These are phyloP conservation scores for Harmothoe impar DNA, from an alignment of 2,888 invertebrate genomes.

Conservation along the genomic window DNA sequence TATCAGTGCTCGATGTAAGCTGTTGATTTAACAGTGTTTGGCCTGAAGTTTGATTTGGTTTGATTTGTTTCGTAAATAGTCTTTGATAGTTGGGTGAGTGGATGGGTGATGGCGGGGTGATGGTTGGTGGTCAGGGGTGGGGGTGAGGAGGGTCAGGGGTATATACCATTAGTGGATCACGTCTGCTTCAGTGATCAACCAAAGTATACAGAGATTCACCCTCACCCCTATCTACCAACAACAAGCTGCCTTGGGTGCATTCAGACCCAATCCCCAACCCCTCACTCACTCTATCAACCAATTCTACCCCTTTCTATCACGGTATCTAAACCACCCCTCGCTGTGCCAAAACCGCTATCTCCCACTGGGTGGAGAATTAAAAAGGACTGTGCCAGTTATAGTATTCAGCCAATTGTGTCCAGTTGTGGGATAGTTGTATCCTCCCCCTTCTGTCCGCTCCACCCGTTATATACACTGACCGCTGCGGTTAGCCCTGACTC, in stretches of 20 bases:
- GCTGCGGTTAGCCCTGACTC: neutral
- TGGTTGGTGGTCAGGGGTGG: neutral
- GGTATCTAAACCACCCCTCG: neutral
- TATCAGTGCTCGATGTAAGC: neutral
- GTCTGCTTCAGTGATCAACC: constrained; percentile 16
- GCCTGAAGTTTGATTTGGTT: constrained; percentile 16
- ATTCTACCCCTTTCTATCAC: constrained; percentile 14
- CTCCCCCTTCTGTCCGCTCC: neutral
- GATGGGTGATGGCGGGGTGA: neutral
- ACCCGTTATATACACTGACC: neutral
- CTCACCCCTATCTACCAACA: neutral
- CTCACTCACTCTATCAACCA: constrained; percentile 14
- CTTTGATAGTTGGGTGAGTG: neutral
- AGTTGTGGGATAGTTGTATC: too few relatives aligned
- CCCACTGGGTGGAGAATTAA: constrained; percentile 22
- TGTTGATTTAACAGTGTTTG: constrained; percentile 43
- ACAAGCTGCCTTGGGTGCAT: neutral
- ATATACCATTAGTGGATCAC: constrained; percentile 34
- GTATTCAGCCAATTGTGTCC: constrained; percentile 9
- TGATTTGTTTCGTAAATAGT: constrained; percentile 42
- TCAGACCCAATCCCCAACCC: neutral
- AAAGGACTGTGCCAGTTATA: neutral
- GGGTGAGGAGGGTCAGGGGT: neutral
- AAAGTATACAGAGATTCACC: constrained; percentile 3
- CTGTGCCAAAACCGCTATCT: neutral